Evolutionary conservation across 2,888 invertebrate species (phyloP), one percentile per base, ranked within the genome.

Genomic region (Eupithecia subfuscata): DNA sequence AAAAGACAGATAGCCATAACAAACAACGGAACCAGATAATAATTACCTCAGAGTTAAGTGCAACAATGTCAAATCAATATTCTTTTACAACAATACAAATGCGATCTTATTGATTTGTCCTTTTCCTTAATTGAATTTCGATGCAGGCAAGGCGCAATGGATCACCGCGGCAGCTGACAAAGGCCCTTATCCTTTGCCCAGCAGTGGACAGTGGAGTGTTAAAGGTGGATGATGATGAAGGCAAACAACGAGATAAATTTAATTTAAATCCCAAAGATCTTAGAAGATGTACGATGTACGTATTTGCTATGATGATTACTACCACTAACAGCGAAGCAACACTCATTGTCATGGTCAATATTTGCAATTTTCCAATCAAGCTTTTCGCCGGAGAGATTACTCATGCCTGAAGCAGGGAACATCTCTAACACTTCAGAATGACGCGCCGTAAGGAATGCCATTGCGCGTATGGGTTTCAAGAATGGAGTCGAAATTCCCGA

Each of bases 361-460:
- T n/a, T 37, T n/a, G n/a, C 48, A 73, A 70, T 70, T 73, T 73
- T 40, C 37, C 40, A 71, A 75, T 52, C 18, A 30, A 65, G 69
- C 22, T 67, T 69, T 69, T 64, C 45, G 65, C 56, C 45, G 48
- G 67, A 71, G 37, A 45, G 18, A 40, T 76, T 64, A 69, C 69
- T 76, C 76, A 76, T 34, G 64, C 25, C 67, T 64, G 22, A 71
- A 52, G 56, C 65, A 65, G 71, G 48, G 56, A 37, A 52, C 69
- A 65, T 67, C 56, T 63, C 69, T n/a, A 65, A 45, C 68, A 25
- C 69, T 56, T 71, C 71, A 14, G 52, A 52, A 18, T 76, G 74
- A 74, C 71, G 74, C 52, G 52, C 64, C 68, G 67, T 30, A 56
- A 37, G 73, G 69, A 67, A 76, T 63, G 60, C 70, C 73, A 37